Evolutionary conservation across 2,888 invertebrate species (phyloP).

Genomic region (Brassicogethes aeneus): DNA sequence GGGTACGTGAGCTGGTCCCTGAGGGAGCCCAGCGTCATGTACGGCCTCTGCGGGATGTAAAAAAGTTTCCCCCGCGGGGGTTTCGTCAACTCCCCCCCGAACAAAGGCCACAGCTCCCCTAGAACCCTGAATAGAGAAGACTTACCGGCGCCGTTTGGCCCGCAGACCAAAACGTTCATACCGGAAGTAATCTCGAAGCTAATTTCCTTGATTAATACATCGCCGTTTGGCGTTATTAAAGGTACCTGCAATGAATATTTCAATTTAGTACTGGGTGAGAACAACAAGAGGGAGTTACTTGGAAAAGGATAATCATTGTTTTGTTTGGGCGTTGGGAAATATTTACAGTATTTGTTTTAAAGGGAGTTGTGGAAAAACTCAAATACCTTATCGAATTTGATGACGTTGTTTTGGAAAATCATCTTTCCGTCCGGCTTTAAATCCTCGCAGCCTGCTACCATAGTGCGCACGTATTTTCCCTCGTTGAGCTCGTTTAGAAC

Average conservation of each 20-base stretch:
- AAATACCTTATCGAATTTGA: slow-evolving; percentile 87
- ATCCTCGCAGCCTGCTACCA: slow-evolving; percentile 46
- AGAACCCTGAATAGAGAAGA: slow-evolving; percentile 93
- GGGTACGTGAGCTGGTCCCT: slow-evolving; percentile 91
- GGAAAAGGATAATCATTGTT: too few species aligned
- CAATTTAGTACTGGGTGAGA: too few species aligned
- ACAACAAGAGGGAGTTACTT: too few species aligned
- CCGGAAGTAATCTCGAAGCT: slow-evolving; percentile 83
- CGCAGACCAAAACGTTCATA: slow-evolving; percentile 95
- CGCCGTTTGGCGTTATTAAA: slow-evolving; percentile 95
- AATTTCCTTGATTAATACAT: slow-evolving; percentile 81
- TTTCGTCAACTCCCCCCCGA: slow-evolving; percentile 84
- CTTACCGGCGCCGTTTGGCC: slow-evolving; percentile 98
- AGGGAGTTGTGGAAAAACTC: too few species aligned
- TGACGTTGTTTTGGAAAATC: slow-evolving; percentile 78
- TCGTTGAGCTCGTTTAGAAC: slow-evolving; percentile 77
- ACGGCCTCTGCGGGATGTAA: slow-evolving; percentile 94
- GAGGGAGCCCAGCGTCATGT: slow-evolving; percentile 94
- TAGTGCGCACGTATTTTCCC: slow-evolving; percentile 62
- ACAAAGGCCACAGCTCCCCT: slow-evolving; percentile 96
- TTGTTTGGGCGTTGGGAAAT: too few species aligned
- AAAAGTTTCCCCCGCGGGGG: slow-evolving; percentile 94
- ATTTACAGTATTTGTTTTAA: too few species aligned
- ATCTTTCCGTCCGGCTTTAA: slow-evolving; percentile 63
- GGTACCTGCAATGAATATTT: too few species aligned